Evolutionary conservation across 2,113 vertebrate genomes (phyloP).

Genomic region (Cygnus atratus): DNA sequence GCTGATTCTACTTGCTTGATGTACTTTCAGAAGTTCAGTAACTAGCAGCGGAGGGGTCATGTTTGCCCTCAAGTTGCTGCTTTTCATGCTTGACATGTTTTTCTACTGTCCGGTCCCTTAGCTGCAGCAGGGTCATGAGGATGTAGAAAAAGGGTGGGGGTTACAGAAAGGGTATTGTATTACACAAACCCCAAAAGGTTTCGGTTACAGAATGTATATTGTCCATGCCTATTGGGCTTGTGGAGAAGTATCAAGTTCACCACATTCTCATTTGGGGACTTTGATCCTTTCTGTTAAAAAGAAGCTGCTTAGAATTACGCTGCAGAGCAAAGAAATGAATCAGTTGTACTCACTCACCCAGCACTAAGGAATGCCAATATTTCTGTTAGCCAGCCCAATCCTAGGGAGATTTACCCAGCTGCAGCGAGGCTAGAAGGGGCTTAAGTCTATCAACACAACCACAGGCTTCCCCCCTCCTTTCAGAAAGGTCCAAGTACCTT

Average conservation of each 20-base stretch:
- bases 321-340: conserved; percentile 63
- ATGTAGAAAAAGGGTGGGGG: conserved; percentile 51
- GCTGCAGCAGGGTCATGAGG: conserved; percentile 55
- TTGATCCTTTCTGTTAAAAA: conserved; percentile 71
- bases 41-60: conserved; percentile 61
- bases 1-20: conserved; percentile 63
- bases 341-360: conserved; percentile 56
- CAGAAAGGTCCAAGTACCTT: conserved; percentile 34
- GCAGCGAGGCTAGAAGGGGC: conserved; percentile 55
- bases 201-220: conserved; percentile 72
- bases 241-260: conserved; percentile 70
- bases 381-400: conserved; percentile 63
- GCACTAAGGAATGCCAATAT: conserved; percentile 62
- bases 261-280: conserved; percentile 60
- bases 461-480: background rate
- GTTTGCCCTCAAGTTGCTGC: conserved; percentile 65
- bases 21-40: conserved; percentile 70
- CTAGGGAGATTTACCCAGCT: conserved; percentile 64
- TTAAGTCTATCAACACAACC: conserved; percentile 58
- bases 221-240: conserved; percentile 67
- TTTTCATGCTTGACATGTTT: conserved; percentile 74
- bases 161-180: conserved; percentile 64
- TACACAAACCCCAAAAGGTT: conserved; percentile 68
- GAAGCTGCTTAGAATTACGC: conserved; percentile 63
- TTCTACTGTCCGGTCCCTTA: conserved; percentile 68